Base-by-base conservation (phyloP, 2,113 vertebrate genomes). In the Oxyura jamaicensis region DNA sequence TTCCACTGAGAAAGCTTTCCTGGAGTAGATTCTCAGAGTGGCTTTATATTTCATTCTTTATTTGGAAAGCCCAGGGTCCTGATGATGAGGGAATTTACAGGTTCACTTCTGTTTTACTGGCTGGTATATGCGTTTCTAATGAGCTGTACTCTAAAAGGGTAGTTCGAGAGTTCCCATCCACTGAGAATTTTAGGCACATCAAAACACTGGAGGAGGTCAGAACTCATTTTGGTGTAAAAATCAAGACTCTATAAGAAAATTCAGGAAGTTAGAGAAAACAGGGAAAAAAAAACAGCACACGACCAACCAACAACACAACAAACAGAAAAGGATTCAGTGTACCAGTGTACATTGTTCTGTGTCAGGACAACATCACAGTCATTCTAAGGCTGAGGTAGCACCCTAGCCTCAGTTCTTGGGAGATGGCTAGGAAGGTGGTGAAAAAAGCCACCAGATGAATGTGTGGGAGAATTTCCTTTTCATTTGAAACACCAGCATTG, bases 141-240 rank as follows among this genome's bases (percentile, higher is more conserved):
- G 55, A 90, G 33, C 41, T 46, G 8, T 33, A 1, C 55, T 26
- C 56, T 72, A 36, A 81, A 73, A 58, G 11, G 8, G 26, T 65
- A 10, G n/a, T 75, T 88, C 83, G 35, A 88, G 48, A 81, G 35
- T 84, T 95, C 69, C n/a, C 19, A 56, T 93, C 52, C 62, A 78
- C 1, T 65, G 66, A 91, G 48, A 79, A 22, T 21, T 78, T 83
- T 81, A 81, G 35, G 14, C 55, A 55, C n/a, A 39, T 20, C 1
- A 3, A 55, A 80, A 53, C 25, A 46, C 44, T 44, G 67, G 41
- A 69, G 9, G 13, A 59, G 0, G 3, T 50, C 31, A 3, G 25
- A 85, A 55, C 15, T 74, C 36, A 15, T 72, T 60, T 83, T 42
- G 29, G 7, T 83, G 21, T 59, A 69, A 73, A 87, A 90, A n/a